phyloP scores from a whole-genome alignment of 2,113 vertebrate genomes.

The Eretmochelys imbricata region DNA sequence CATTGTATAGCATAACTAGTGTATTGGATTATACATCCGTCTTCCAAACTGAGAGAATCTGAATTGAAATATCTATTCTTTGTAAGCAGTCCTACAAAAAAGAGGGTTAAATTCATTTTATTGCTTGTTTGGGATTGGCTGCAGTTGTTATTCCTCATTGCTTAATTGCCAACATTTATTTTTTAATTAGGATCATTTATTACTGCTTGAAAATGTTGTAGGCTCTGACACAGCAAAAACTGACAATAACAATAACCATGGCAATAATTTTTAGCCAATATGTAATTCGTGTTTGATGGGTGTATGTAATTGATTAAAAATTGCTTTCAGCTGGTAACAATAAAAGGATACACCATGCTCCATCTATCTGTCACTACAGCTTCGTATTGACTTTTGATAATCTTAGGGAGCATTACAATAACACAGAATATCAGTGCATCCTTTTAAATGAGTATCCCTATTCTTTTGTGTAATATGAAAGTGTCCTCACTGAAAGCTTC shows the following conservation, averaged over 20 bases:
- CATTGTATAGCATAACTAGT: neutral
- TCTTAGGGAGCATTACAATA: slow-evolving; percentile 45
- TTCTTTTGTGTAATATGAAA: slow-evolving; percentile 33
- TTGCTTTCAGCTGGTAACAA: slow-evolving; percentile 50
- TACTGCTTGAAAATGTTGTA: slow-evolving; percentile 44
- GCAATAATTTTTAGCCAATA: slow-evolving; percentile 13
- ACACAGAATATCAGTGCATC: slow-evolving; percentile 49
- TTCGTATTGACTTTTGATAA: slow-evolving; percentile 31
- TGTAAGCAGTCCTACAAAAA: slow-evolving; percentile 29
- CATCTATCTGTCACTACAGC: slow-evolving; percentile 30
- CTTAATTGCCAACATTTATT: slow-evolving; percentile 42
- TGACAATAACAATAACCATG: slow-evolving; percentile 23
- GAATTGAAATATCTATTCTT: slow-evolving; percentile 38
- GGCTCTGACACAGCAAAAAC: slow-evolving; percentile 7
- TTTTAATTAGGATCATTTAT: slow-evolving; percentile 41
- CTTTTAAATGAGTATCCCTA: slow-evolving; percentile 60
- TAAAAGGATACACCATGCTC: slow-evolving; percentile 39
- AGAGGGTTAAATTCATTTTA: neutral
- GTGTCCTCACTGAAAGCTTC: slow-evolving; percentile 13
- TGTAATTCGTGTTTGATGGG: slow-evolving; percentile 27
- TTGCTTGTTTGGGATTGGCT: neutral
- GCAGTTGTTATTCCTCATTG: neutral
- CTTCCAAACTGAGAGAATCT: neutral
- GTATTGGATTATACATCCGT: neutral
- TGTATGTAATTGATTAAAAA: slow-evolving; percentile 59